Base-by-base conservation (phyloP, 2,888 invertebrate genomes). In the Pristionchus mayeri region DNA sequence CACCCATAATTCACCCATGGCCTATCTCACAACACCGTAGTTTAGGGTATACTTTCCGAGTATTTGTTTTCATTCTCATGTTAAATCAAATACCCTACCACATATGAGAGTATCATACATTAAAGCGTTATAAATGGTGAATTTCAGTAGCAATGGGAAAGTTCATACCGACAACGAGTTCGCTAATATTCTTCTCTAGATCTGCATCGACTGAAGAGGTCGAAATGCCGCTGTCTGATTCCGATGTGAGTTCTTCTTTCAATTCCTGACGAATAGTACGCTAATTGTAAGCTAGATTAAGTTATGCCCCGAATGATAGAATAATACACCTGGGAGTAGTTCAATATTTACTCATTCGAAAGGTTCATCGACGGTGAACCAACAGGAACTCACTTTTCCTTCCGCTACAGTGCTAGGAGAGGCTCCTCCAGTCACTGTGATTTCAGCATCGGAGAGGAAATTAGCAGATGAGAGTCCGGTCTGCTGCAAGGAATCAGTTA, bases 381-480 rank as follows among this genome's bases (percentile, higher is more conserved):
- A 54, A n/a, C 21, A 54, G 34, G 2, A 3, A 37, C 67, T 67
- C 37, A 67, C 67, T 67, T 37, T 67, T 40, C 67, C 67, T 18
- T 67, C 67, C 3, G 34, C 3, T 16, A 67, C 9, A 37, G 37
- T 37, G 40, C 37, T 67, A n/a, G 67, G 67, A 37, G 67, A 67
- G 4, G 34, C 37, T 2, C 67, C 67, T 67, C 67, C 67, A 7
- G 37, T 27, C 48, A 76, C 76, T 18, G 48, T 76, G 48, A 76
- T 54, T 71, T 83, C 83, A 4, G 83, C 71, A 30, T 83, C 83
- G 2, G 83, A 37, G n/a, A 83, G 54, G 18, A 76, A 79, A 60
- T 18, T 75, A 44, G 87, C 87, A 71, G 88, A 89, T 71, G 84
- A 84, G 16, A 89, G 84, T 48, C 88, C 88, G 0, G 86, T 88